These are phyloP conservation scores for Tragelaphus buxtoni DNA, from an alignment of 2,113 vertebrate species.

Conservation along the genomic window DNA sequence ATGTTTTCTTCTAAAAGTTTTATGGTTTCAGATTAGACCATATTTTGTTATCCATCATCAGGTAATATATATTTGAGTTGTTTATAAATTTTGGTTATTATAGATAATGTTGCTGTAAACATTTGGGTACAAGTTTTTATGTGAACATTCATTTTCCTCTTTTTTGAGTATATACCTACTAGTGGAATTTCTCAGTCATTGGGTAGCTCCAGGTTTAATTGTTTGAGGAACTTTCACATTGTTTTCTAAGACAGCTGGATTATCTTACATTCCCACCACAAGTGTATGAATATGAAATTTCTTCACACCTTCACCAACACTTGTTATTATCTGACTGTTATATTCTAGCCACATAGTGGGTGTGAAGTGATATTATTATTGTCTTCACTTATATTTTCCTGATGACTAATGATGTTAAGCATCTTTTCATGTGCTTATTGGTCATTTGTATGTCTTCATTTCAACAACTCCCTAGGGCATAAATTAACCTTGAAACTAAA, in stretches of 20 bases:
- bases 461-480: neutral
- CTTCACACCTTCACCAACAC: neutral
- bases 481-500: neutral
- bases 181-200: neutral
- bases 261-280: neutral
- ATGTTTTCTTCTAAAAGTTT: neutral
- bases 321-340: neutral
- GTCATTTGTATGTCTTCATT: neutral
- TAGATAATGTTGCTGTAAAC: neutral
- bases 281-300: neutral
- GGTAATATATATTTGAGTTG: neutral
- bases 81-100: neutral
- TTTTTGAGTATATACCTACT: neutral
- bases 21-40: neutral
- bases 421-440: neutral
- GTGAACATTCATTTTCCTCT: neutral
- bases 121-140: neutral
- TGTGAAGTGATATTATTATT: neutral
- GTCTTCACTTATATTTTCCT: neutral
- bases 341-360: neutral
- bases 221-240: neutral
- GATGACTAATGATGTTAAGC: neutral
- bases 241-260: neutral
- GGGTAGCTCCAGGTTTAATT: neutral
- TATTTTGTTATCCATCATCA: neutral